Percentiles rank a stretch among this genome's conserved stretches.
Conservation (phyloP, 2,888 invertebrate genomes). For the Folsomia manolachei region DNA sequence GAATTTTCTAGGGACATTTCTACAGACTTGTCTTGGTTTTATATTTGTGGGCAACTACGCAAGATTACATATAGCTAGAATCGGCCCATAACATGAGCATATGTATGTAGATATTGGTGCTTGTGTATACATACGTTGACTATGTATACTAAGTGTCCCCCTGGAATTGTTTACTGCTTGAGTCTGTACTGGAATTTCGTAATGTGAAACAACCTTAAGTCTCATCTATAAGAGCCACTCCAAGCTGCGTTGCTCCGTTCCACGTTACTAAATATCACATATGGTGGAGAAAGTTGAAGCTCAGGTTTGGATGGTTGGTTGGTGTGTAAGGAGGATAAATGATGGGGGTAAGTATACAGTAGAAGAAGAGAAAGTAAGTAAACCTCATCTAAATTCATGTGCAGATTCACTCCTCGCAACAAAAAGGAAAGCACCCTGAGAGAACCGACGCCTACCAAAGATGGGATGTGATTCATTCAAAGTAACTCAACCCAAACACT, state of each 20-base stretch:
- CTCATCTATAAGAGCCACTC: not conserved
- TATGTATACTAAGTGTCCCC: too few species aligned
- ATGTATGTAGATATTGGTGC: too few species aligned
- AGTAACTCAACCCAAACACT: not conserved
- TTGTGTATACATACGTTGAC: too few species aligned
- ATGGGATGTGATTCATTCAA: not conserved
- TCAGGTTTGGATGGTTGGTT: too few species aligned
- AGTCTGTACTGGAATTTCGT: not conserved
- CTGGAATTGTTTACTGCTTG: conserved; percentile 8
- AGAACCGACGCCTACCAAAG: too few species aligned
- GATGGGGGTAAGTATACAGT: not conserved
- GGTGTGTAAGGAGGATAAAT: not conserved
- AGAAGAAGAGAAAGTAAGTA: not conserved
- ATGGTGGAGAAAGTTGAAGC: not conserved
- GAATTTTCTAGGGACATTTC: not conserved
- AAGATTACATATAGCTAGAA: too few species aligned
- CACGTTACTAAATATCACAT: not conserved
- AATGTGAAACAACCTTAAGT: not conserved
- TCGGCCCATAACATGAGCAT: too few species aligned
- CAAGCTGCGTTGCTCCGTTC: not conserved
- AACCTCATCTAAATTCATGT: conserved; percentile 7
- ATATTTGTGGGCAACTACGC: too few species aligned
- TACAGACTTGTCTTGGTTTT: not conserved
- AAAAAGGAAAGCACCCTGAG: not conserved
- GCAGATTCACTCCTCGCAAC: not conserved